Percentiles rank a stretch among this genome's conserved stretches.
phyloP scores from a whole-genome alignment of 2,888 invertebrate species.

The Unio pictorum region DNA sequence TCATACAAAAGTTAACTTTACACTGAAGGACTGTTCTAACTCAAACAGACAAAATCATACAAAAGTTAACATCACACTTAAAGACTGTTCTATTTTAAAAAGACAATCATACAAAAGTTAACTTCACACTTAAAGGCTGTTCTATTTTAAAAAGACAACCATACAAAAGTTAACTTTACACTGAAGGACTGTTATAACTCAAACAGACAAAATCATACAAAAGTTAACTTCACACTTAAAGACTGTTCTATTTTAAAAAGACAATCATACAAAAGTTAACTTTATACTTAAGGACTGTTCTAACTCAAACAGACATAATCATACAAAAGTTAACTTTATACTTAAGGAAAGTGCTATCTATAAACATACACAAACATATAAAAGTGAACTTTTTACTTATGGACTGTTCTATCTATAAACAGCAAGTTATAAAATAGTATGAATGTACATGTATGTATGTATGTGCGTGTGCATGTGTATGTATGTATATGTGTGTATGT shows the following conservation, averaged over 20 bases:
- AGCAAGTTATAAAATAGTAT: neutral
- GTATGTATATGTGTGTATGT: too few relatives aligned
- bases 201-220: conserved; percentile 5
- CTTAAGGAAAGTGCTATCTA: neutral
- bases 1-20: too few relatives aligned
- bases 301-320: conserved; percentile 11
- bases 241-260: too few relatives aligned
- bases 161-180: neutral
- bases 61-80: too few relatives aligned
- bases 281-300: neutral
- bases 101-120: neutral
- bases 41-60: too few relatives aligned
- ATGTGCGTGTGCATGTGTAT: neutral
- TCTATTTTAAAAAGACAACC: too few relatives aligned
- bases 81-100: too few relatives aligned
- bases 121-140: neutral
- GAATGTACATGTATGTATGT: neutral
- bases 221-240: neutral
- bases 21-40: too few relatives aligned
- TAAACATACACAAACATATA: conserved; percentile 3
- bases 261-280: conserved; percentile 1
- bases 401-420: neutral
- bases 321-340: conserved; percentile 2
- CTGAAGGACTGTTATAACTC: conserved; percentile 4
- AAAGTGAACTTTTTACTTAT: neutral